Conservation (phyloP, 64 coral and sea anemone species). For the Montipora capricornis region DNA sequence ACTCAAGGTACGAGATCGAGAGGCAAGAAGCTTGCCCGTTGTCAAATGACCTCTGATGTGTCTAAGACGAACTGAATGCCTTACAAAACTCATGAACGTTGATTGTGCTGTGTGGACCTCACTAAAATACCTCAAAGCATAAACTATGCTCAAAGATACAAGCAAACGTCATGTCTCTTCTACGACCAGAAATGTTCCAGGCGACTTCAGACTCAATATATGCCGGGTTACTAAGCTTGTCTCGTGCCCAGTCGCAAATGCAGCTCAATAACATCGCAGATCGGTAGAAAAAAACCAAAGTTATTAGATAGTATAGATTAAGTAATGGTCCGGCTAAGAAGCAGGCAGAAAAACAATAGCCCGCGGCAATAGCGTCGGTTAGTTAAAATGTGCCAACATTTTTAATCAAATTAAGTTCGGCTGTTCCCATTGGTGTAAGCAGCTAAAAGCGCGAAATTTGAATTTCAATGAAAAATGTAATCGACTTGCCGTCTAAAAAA, state of each 20-base stretch:
- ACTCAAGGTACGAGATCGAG: neutral
- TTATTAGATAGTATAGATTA: too few relatives aligned
- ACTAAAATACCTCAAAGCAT: neutral
- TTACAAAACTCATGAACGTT: slow-evolving; percentile 29
- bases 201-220: neutral
- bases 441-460: too few relatives aligned
- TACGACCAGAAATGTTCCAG: neutral
- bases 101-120: neutral
- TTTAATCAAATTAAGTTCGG: too few relatives aligned
- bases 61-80: slow-evolving; percentile 7
- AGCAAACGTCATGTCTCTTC: neutral
- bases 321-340: too few relatives aligned
- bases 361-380: too few relatives aligned
- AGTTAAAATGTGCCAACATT: too few relatives aligned
- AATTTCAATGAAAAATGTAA: too few relatives aligned
- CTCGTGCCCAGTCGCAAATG: neutral
- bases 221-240: neutral
- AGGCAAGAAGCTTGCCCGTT: neutral
- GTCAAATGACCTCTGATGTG: slow-evolving; percentile 25
- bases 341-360: too few relatives aligned
- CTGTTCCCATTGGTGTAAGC: too few relatives aligned
- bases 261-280: too few relatives aligned
- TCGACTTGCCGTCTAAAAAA: too few relatives aligned
- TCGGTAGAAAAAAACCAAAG: too few relatives aligned
- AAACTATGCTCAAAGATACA: neutral